Evolutionary conservation across 2,888 invertebrate species (phyloP), one percentile per base, ranked within the genome.

Genomic region (Glaucopsyche alexis): DNA sequence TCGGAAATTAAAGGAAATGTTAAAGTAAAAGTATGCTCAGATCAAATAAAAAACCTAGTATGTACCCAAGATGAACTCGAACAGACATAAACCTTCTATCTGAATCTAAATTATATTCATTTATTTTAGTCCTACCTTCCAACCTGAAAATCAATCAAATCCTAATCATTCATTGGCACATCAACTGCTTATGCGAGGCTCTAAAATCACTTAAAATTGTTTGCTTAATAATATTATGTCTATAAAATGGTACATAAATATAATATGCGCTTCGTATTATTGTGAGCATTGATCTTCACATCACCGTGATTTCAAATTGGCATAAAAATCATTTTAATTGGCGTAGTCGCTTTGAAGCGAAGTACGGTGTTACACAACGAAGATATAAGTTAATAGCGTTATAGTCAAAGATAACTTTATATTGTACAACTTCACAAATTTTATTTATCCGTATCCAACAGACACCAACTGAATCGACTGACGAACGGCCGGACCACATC

Each of bases 81-180:
- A 55, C 7, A 60, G 60, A 50, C 40, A 64, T 14, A 42, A n/a
- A 66, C 16, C 4, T 40, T 66, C 14, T n/a, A n/a, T 42, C 29
- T 60, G 29, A 60, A 29, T 66, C 29, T 60, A 60, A 60, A 29
- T 66, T 42, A 42, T n/a, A 40, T 8, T n/a, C 40, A 40, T 42
- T 66, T 66, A 7, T 40, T 66, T 66, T 40, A 66, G 40, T 66
- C 40, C 42, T 64, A 14, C 14, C 40, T 9, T 29, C 29, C 14
- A 6, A 60, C 29, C 13, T 29, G 60, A 29, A 60, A 29, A 55
- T 29, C 14, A 13, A 29, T 19, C 7, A 42, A 13, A 47, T 60
- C 60, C 60, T 38, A 47, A 47, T 60, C 60, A 60, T 60, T 60
- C 60, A 60, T 60, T 60, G 60, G 60, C 60, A 60, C 60, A 60